Evolutionary conservation across 2,888 invertebrate species (phyloP).

Genomic region (Tiphia femorata): DNA sequence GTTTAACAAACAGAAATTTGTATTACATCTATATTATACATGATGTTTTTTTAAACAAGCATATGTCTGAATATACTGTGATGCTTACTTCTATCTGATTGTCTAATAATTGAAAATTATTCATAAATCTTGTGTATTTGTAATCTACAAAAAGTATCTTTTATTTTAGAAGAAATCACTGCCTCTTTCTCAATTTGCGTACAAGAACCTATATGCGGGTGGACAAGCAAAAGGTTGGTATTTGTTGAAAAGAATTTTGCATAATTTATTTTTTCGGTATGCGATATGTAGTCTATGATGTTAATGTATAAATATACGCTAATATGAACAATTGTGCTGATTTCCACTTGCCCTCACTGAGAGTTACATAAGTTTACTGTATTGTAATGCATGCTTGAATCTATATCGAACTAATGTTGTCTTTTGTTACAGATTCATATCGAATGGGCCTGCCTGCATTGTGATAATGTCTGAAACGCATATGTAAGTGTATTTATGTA

Average conservation of each 20-base stretch:
- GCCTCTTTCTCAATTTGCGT: neutral
- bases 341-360: constrained; percentile 64
- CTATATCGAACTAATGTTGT: neutral
- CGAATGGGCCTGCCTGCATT: too few species aligned
- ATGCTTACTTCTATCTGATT: constrained; percentile 47
- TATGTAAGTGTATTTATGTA: neutral
- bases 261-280: neutral
- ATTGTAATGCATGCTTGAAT: neutral
- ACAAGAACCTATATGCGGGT: neutral
- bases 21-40: neutral
- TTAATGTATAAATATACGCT: constrained; percentile 53
- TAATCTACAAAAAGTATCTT: neutral
- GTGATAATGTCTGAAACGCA: too few species aligned
- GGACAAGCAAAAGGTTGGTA: neutral
- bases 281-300: neutral
- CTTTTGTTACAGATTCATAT: too few species aligned
- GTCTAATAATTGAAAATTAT: constrained; percentile 1
- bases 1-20: too few species aligned
- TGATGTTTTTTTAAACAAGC: constrained; percentile 62
- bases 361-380: too few species aligned
- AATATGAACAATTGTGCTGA: constrained; percentile 54
- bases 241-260: neutral
- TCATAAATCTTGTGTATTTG: neutral
- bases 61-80: constrained; percentile 60
- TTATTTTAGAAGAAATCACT: neutral